Base-by-base conservation (phyloP, 2,797 vertebrate genomes). In the Passerculus sandwichensis region DNA sequence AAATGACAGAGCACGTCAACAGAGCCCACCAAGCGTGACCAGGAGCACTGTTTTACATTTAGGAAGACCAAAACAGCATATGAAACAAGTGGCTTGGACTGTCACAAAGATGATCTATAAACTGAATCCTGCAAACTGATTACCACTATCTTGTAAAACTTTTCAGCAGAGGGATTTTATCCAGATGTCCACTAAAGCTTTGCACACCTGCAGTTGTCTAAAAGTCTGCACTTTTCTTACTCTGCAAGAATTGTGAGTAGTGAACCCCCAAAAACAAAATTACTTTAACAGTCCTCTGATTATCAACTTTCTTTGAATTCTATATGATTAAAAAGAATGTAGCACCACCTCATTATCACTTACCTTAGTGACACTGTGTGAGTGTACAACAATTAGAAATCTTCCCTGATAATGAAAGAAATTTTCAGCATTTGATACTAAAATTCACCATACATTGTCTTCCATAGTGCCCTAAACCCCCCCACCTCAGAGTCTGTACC, bases 1-100 rank as follows among this genome's bases (percentile, higher is more conserved):
- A 13, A 53, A 7, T 40, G 42, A 30, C 2, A 40, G 17, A 83
- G 29, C 6, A 34, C 26, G 66, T 30, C 64, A 44, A 21, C 14
- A 82, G 27, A 83, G 8, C 16, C 30, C 30, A 67, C 3, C 7
- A 38, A 40, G 8, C 0, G 0, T 34, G 17, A 85, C 15, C 15
- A 71, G 26, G 11, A 72, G 3, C 0, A 1, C 3, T n/a, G 10
- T 5, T 81, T 36, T 44, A 42, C 12, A 5, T n/a, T 15, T 40
- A 27, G 42, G 26, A 38, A 10, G 10, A 27, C 10, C 4, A 11
- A 26, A 76, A 60, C 1, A 76, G 7, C 7, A 21, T 5, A 57
- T 15, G 30, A 83, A 80, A 50, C 47, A 62, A 40, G 17, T 42
- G n/a, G 42, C 13, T 5, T 21, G 10, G 9, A 8, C 34, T 64